Evolutionary conservation across 1,140 invertebrate genomes (phyloP).

Genomic region (Nephotettix cincticeps): DNA sequence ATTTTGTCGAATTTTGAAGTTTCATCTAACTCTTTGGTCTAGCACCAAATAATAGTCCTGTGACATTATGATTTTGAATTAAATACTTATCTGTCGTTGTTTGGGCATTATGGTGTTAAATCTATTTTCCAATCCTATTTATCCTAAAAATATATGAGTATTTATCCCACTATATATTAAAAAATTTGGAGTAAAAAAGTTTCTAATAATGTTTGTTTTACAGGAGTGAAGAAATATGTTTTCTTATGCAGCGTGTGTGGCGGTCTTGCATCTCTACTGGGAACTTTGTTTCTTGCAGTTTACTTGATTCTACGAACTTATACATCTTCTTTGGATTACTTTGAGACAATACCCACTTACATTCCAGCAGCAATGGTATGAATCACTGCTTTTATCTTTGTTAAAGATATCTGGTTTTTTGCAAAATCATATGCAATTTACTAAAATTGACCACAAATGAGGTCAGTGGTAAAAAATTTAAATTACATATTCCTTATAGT

Average conservation of each 20-base stretch:
- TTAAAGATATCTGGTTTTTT: no score
- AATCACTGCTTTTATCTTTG: no score
- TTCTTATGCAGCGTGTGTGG: slow-evolving; percentile 74
- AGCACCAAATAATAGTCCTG: no score
- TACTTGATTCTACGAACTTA: slow-evolving; percentile 75
- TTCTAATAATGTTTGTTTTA: slow-evolving; percentile 25
- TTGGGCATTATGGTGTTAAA: no score
- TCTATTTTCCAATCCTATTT: no score
- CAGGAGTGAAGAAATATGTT: slow-evolving; percentile 63
- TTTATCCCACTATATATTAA: no score
- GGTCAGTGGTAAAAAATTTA: background rate
- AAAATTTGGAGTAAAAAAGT: no score
- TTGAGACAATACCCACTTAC: slow-evolving; percentile 82
- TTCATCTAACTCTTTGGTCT: no score
- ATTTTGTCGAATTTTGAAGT: no score
- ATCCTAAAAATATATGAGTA: no score
- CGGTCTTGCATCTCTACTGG: slow-evolving; percentile 66
- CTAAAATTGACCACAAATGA: background rate
- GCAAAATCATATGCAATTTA: background rate
- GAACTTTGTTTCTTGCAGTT: slow-evolving; percentile 70
- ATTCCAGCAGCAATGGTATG: slow-evolving; percentile 76
- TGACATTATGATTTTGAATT: no score
- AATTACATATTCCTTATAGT: background rate
- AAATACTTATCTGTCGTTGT: no score
- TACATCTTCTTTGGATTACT: slow-evolving; percentile 76